A percentile compares a stretch with the other conserved stretches of the same genome.
Evolutionary conservation across 2,113 vertebrate species (phyloP).

Genomic region (Rattus rattus): DNA sequence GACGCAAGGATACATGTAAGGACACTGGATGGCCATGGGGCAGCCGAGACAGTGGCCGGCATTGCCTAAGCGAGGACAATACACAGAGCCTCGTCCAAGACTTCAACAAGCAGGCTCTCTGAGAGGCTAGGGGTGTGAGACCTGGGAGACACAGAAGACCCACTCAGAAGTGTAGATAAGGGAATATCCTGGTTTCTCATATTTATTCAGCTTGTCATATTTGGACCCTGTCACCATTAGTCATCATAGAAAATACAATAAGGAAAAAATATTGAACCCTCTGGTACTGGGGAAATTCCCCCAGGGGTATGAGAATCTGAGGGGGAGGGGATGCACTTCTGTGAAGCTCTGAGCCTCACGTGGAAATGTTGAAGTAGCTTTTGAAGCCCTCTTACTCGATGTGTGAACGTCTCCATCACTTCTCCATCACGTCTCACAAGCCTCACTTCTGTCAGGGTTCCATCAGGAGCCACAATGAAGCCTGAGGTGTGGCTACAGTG

Average conservation of each 20-base stretch:
- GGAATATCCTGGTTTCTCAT: not conserved
- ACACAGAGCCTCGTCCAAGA: not conserved
- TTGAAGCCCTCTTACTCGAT: slow-evolving; percentile 56
- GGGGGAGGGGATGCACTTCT: slow-evolving; percentile 76
- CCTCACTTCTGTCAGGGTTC: not conserved
- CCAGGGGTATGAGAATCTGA: slow-evolving; percentile 32
- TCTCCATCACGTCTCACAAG: not conserved
- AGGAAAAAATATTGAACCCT: slow-evolving; percentile 67
- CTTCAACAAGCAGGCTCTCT: not conserved
- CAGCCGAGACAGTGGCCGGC: not conserved
- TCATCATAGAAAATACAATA: slow-evolving; percentile 74
- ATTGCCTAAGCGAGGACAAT: not conserved
- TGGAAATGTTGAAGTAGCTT: slow-evolving; percentile 82
- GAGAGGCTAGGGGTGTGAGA: not conserved
- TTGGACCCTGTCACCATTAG: slow-evolving; percentile 73
- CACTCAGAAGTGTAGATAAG: not conserved
- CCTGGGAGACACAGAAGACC: not conserved
- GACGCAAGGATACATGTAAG: not conserved
- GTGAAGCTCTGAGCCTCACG: slow-evolving; percentile 57
- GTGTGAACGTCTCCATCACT: not conserved
- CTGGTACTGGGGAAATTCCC: slow-evolving; percentile 77
- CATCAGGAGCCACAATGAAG: not conserved
- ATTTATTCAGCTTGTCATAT: not conserved
- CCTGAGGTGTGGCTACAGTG: not conserved
- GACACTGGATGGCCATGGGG: not conserved